phyloP scores from a whole-genome alignment of 2,113 vertebrate genomes.

The Eurystomus gularis region DNA sequence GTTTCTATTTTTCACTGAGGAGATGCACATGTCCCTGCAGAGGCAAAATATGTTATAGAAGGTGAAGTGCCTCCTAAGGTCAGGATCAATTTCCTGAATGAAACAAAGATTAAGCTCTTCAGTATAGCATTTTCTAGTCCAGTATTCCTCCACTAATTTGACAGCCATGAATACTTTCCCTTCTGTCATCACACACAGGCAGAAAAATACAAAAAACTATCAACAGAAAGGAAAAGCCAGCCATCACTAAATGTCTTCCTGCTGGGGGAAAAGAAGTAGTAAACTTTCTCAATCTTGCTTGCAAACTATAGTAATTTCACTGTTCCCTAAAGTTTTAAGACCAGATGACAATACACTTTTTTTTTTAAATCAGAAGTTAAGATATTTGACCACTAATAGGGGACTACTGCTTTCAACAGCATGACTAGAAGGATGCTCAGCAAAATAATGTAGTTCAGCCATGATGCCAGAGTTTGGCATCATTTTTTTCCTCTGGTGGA shows the following conservation, averaged over 20 bases:
- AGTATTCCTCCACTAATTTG: background rate
- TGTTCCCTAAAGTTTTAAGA: background rate
- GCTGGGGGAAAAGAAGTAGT: background rate
- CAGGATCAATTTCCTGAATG: background rate
- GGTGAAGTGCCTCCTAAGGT: background rate
- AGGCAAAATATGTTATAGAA: background rate
- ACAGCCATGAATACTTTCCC: background rate
- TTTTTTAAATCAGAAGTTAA: background rate
- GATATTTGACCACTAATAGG: background rate
- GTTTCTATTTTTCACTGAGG: background rate
- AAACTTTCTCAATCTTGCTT: background rate
- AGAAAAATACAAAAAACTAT: background rate
- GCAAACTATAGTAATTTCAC: background rate
- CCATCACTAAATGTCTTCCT: background rate
- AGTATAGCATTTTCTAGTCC: background rate
- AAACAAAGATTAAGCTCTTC: background rate
- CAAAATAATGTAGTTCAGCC: background rate
- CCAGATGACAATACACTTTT: background rate
- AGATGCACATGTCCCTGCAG: fast-evolving
- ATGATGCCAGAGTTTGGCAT: background rate
- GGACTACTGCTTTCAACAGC: background rate
- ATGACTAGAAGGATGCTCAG: background rate
- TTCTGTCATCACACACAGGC: background rate
- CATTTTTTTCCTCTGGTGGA: background rate
- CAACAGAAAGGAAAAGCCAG: background rate